phyloP scores from a whole-genome alignment of 1,140 invertebrate genomes.

The Pinna nobilis region DNA sequence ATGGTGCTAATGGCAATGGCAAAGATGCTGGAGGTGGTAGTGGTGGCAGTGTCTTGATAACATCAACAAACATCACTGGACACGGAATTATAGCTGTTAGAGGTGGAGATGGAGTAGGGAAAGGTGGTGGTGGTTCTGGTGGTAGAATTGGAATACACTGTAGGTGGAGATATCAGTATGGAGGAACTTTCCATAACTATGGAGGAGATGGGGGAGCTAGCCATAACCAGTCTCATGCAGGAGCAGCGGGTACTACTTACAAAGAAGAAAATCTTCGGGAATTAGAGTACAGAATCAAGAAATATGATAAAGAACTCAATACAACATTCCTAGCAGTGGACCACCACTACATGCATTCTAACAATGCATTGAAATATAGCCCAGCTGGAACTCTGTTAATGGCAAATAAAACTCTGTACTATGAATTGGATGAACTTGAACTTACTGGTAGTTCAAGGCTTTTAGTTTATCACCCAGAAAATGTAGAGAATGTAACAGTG shows the following conservation, averaged over 20 bases:
- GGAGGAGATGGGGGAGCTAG: slow-evolving; percentile 52
- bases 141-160: slow-evolving; percentile 61
- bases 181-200: slow-evolving; percentile 58
- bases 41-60: slow-evolving; percentile 60
- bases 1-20: slow-evolving; percentile 49
- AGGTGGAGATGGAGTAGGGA: slow-evolving; percentile 57
- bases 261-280: slow-evolving; percentile 59
- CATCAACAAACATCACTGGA: slow-evolving; percentile 61
- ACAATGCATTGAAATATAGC: slow-evolving; percentile 52
- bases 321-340: slow-evolving; percentile 61
- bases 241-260: slow-evolving; percentile 63
- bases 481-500: slow-evolving; percentile 43
- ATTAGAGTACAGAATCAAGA: slow-evolving; percentile 61
- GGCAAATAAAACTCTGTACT: slow-evolving; percentile 49
- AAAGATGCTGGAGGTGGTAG: slow-evolving; percentile 58
- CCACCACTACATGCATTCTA: slow-evolving; percentile 57
- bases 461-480: slow-evolving; percentile 57
- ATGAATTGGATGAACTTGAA: slow-evolving; percentile 63
- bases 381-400: slow-evolving; percentile 57
- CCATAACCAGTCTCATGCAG: slow-evolving; percentile 42
- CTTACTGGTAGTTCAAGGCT: slow-evolving; percentile 56
- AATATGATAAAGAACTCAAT: slow-evolving; percentile 59
- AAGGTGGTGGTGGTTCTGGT: slow-evolving; percentile 61
- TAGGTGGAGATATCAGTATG: slow-evolving; percentile 60
- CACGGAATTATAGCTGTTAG: slow-evolving; percentile 60